A percentile compares a stretch with the other conserved stretches of the same genome.
Conservation (phyloP, 1,140 invertebrate species). For the Adelges cooleyi region DNA sequence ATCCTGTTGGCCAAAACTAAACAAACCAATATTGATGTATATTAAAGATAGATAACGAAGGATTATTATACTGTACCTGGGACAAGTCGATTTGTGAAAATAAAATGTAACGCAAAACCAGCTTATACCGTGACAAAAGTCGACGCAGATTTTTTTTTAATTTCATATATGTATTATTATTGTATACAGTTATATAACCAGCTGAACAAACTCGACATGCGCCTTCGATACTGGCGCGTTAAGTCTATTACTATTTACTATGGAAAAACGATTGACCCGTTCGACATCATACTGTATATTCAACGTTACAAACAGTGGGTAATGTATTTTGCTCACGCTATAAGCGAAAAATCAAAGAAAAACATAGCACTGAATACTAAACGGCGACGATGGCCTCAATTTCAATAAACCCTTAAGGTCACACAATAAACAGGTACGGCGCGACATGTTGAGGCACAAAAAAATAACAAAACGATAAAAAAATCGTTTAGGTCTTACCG, state of each 20-base stretch:
- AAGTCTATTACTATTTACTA: neutral
- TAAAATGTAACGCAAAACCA: no score
- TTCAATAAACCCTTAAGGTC: neutral
- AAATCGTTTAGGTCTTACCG: neutral
- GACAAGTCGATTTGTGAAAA: no score
- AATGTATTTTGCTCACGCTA: no score
- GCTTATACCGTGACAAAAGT: no score
- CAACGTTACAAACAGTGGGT: neutral
- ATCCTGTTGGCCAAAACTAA: no score
- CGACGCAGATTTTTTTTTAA: no score
- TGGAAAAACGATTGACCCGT: constrained; percentile 3
- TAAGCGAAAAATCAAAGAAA: neutral
- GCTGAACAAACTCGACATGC: constrained; percentile 8
- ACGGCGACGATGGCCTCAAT: constrained; percentile 7
- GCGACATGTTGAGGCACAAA: neutral
- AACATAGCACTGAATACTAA: neutral
- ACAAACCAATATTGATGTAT: no score
- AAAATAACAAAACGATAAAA: neutral
- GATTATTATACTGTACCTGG: no score
- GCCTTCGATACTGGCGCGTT: neutral
- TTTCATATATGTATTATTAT: no score
- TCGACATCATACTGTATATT: neutral
- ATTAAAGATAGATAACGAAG: no score
- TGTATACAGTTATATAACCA: constrained; percentile 7
- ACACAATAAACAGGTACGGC: neutral